Percentiles rank a stretch among this genome's conserved stretches.
phyloP scores from a whole-genome alignment of 2,113 vertebrate species.

The Oryzias woworae region DNA sequence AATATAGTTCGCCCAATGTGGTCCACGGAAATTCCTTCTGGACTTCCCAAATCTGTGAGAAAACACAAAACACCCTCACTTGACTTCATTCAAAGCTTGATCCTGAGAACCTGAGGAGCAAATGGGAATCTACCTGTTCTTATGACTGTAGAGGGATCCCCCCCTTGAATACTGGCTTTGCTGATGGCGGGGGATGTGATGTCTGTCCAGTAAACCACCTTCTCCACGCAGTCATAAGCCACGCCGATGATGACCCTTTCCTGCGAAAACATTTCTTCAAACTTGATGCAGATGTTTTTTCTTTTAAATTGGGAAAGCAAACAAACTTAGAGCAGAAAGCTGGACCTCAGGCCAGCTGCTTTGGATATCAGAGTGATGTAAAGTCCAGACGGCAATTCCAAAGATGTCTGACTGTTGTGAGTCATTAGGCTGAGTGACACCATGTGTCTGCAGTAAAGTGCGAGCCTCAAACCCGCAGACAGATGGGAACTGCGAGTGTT shows the following conservation, averaged over 20 bases:
- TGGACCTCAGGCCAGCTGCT: slow-evolving; percentile 37
- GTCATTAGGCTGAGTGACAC: slow-evolving; percentile 59
- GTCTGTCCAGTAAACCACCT: slow-evolving; percentile 94
- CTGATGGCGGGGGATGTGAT: slow-evolving; percentile 89
- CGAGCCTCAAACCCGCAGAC: slow-evolving; percentile 15
- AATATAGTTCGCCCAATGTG: slow-evolving; percentile 88
- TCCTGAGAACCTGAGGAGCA: neutral
- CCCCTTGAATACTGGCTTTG: slow-evolving; percentile 85
- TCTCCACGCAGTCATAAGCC: slow-evolving; percentile 89
- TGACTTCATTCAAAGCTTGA: neutral
- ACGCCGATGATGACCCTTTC: slow-evolving; percentile 90
- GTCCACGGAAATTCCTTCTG: slow-evolving; percentile 91
- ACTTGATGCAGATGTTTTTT: slow-evolving; percentile 46
- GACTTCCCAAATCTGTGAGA: slow-evolving; percentile 83
- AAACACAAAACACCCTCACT: neutral
- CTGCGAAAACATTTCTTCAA: slow-evolving; percentile 67
- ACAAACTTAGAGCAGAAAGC: slow-evolving; percentile 37
- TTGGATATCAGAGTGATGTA: slow-evolving; percentile 40
- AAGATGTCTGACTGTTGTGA: slow-evolving; percentile 59
- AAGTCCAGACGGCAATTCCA: slow-evolving; percentile 45
- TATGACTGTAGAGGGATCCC: slow-evolving; percentile 82
- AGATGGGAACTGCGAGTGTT: slow-evolving; percentile 33
- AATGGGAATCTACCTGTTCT: slow-evolving; percentile 78
- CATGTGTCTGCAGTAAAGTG: slow-evolving; percentile 63
- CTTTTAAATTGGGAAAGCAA: slow-evolving; percentile 29